phyloP scores from a whole-genome alignment of 2,888 invertebrate genomes.

The Cerceris ruficornis region DNA sequence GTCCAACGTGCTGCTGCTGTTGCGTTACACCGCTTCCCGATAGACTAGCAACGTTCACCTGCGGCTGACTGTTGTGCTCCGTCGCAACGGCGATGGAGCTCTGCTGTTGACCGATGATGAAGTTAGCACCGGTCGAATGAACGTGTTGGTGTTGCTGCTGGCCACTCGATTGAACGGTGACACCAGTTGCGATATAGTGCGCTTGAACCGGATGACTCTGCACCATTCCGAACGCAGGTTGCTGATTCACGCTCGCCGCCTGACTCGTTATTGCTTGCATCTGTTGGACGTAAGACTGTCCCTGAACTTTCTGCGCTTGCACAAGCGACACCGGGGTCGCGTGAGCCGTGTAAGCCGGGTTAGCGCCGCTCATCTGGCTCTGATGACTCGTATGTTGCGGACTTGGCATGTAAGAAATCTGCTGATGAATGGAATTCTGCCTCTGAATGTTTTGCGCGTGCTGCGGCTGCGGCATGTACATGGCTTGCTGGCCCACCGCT shows the following conservation, averaged over 20 bases:
- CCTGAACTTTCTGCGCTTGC: conserved; percentile 73
- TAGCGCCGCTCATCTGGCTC: conserved; percentile 47
- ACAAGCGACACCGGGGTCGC: conserved; percentile 72
- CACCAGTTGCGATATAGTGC: conserved; percentile 54
- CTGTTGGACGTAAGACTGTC: conserved; percentile 65
- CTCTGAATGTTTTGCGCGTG: conserved; percentile 62
- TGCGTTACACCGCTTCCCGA: conserved; percentile 23
- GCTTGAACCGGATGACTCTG: conserved; percentile 68
- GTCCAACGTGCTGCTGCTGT: neutral
- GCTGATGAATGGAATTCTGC: conserved; percentile 66
- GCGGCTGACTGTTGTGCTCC: conserved; percentile 47
- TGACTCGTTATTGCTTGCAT: conserved; percentile 54
- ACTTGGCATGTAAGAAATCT: conserved; percentile 53
- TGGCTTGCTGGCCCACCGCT: conserved; percentile 59
- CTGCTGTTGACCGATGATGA: conserved; percentile 53
- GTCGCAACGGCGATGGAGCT: conserved; percentile 24
- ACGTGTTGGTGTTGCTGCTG: conserved; percentile 56
- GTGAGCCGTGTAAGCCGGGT: conserved; percentile 75
- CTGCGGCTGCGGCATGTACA: conserved; percentile 67
- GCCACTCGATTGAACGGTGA: conserved; percentile 29
- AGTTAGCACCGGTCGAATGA: conserved; percentile 49
- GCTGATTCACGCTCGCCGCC: conserved; percentile 52
- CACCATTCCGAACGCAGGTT: conserved; percentile 50
- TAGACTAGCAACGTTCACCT: conserved; percentile 41
- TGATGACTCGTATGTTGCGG: conserved; percentile 63